Conservation (phyloP, 2,797 vertebrate species). For the Craterocephalus amniculus region DNA sequence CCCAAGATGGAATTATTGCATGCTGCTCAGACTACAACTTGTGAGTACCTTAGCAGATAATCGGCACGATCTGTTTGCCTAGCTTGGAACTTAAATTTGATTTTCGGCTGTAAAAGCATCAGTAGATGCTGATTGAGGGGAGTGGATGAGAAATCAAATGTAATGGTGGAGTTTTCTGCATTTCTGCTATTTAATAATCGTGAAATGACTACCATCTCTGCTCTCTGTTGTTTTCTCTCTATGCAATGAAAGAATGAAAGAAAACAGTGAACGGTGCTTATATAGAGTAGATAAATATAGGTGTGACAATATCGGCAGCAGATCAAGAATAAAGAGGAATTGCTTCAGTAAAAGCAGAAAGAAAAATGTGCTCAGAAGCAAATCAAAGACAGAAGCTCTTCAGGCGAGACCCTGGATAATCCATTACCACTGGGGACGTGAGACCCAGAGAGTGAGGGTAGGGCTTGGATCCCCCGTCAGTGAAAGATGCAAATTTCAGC, state of each 20-base stretch:
- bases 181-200: constrained; percentile 35
- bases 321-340: constrained; percentile 50
- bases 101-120: constrained; percentile 40
- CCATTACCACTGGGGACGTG: constrained; percentile 52
- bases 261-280: constrained; percentile 30
- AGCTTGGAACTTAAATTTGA: constrained; percentile 50
- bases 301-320: constrained; percentile 52
- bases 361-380: constrained; percentile 52
- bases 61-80: constrained; percentile 27
- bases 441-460: constrained; percentile 34
- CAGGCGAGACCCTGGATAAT: constrained; percentile 59
- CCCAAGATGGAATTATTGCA: neutral
- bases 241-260: constrained; percentile 38
- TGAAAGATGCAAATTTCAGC: constrained; percentile 60
- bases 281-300: constrained; percentile 39
- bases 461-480: constrained; percentile 23
- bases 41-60: constrained; percentile 37
- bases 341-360: constrained; percentile 32
- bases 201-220: constrained; percentile 42
- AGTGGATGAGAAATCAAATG: constrained; percentile 47
- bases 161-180: constrained; percentile 19
- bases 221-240: constrained; percentile 6
- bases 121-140: constrained; percentile 21
- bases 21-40: constrained; percentile 18
- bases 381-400: constrained; percentile 63